Base-by-base conservation (phyloP, 37 sponge, comb jelly and placozoan genomes). In the Crambe crambe region DNA sequence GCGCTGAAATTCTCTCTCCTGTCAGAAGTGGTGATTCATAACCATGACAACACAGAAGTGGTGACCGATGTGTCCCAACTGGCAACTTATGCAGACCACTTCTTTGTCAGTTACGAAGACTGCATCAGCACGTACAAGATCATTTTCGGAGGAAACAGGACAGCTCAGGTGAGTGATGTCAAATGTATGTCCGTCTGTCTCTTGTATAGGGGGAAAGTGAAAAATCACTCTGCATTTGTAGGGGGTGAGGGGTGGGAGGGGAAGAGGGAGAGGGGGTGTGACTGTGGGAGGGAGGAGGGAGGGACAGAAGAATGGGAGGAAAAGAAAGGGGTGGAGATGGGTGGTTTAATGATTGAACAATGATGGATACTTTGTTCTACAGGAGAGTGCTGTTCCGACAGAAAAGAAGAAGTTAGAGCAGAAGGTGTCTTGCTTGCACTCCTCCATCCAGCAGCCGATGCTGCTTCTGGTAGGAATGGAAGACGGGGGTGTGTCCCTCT, bases 11-110 rank as follows among this genome's bases (percentile, higher is more conserved):
- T 87, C 38, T 42, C 17, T 26, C 81, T 87, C 42, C 81, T 87
- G 34, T 75, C 87, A 18, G 76, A 80, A 44, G 76, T 87, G 2
- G 22, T 30, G 17, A 22, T 63, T 32, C 32, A 23, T 47, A 42
- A 54, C 37, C 32, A 60, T 22, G 32, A 34, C 8, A 62, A 37
- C 0, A 34, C 0, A 4, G 36, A 15, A 0, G 30, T 32, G 0
- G 60, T 80, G 37, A 23, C 54, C 6, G 51, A 81, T 36, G 56
- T 76, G 31, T 64, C 78, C 2, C 72, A 75, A 22, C 65, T 82
- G 38, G 32, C 78, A 23, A 47, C 77, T 3, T n/a, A 82, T 8
- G 83, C 78, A 10, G 88, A 88, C 35, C 88, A 88, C 39, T 76
- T 88, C 70, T 82, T 70, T 70, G 40, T 88, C 23, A 72, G 57